A percentile compares a stretch with the other conserved stretches of the same genome.
Evolutionary conservation across 2,888 invertebrate species (phyloP).

Genomic region (Seira ritae): DNA sequence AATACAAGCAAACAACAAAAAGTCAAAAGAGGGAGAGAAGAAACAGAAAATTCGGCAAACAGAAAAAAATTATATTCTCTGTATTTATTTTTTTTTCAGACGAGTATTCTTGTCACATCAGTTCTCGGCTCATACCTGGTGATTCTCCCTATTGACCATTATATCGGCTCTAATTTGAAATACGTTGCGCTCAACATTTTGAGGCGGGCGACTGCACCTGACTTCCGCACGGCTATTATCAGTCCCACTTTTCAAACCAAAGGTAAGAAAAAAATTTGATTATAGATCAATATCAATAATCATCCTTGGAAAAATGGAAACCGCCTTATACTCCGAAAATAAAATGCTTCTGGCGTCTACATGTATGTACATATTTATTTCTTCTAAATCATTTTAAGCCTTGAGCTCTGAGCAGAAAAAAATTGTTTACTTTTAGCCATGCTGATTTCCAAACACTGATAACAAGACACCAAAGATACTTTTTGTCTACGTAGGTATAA

Average conservation of each 20-base stretch:
- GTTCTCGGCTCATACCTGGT: constrained; percentile 82
- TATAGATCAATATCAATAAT: not conserved
- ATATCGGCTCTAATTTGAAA: constrained; percentile 81
- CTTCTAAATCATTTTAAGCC: too few relatives aligned
- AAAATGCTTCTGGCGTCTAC: not conserved
- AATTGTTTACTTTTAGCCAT: too few relatives aligned
- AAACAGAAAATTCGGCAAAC: constrained; percentile 1
- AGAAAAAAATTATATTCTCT: too few relatives aligned
- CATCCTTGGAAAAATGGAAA: constrained; percentile 1
- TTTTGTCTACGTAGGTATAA: too few relatives aligned
- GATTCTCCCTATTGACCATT: constrained; percentile 81
- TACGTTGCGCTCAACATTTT: constrained; percentile 83
- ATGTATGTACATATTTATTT: too few relatives aligned
- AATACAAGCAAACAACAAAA: too few relatives aligned
- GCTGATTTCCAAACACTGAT: too few relatives aligned
- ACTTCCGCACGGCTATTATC: constrained; percentile 80
- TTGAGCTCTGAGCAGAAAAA: too few relatives aligned
- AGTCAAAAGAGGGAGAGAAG: not conserved
- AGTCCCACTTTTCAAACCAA: constrained; percentile 80
- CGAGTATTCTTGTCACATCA: constrained; percentile 81
- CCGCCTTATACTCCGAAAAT: not conserved
- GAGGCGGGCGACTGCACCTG: constrained; percentile 80
- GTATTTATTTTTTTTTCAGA: constrained; percentile 74
- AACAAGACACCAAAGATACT: too few relatives aligned
- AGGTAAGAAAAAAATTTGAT: constrained; percentile 46